Evolutionary conservation across 2,113 vertebrate genomes (phyloP).

Genomic region (Chamaea fasciata): DNA sequence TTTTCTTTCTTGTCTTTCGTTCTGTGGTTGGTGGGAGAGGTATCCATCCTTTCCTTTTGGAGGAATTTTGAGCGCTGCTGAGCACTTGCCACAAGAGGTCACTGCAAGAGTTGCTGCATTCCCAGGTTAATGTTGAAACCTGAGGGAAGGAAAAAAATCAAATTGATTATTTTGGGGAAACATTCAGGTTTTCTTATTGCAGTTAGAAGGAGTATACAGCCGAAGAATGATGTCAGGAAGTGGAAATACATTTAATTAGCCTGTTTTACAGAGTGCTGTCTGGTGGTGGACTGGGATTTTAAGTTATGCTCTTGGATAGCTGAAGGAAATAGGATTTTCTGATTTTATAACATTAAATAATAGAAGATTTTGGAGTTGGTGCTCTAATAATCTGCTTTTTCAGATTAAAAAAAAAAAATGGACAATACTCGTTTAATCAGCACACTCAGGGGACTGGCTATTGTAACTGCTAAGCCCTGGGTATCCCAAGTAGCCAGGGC

Average conservation of each 20-base stretch:
- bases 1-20: neutral
- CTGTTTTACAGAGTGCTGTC: neutral
- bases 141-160: neutral
- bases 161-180: neutral
- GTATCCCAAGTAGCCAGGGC: neutral
- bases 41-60: neutral
- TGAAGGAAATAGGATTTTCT: neutral
- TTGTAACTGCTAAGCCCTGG: neutral
- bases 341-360: neutral
- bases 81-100: slow-evolving; percentile 74
- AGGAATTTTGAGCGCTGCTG: neutral
- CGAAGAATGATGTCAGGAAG: neutral
- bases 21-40: neutral
- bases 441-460: neutral
- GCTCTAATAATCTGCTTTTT: neutral
- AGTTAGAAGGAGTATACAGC: neutral
- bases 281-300: neutral
- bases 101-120: slow-evolving; percentile 55
- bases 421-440: neutral
- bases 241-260: slow-evolving; percentile 6
- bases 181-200: neutral
- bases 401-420: neutral
- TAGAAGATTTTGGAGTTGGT: neutral
- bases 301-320: neutral
- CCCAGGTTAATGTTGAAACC: neutral